Conservation (phyloP, 2,113 vertebrate species). For the Pituophis catenifer region DNA sequence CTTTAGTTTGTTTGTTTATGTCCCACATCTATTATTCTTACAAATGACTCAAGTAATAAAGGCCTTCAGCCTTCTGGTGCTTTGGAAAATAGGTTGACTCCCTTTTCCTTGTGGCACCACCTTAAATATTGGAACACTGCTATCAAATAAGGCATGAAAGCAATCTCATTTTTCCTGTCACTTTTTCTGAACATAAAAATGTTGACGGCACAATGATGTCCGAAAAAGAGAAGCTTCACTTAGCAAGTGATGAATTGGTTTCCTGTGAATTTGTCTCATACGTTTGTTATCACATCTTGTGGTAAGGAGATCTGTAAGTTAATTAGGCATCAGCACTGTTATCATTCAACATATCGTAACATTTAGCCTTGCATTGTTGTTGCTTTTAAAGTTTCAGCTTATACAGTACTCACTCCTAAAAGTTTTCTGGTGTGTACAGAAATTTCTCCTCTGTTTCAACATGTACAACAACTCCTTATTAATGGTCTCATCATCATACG, state of each 20-base stretch:
- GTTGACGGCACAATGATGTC: not conserved
- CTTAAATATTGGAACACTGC: too few relatives aligned
- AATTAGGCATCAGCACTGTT: not conserved
- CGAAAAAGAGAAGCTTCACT: not conserved
- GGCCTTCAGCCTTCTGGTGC: not conserved
- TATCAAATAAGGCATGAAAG: not conserved
- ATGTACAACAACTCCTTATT: not conserved
- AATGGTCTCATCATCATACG: not conserved
- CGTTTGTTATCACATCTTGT: not conserved
- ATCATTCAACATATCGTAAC: too few relatives aligned
- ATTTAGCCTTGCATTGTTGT: too few relatives aligned
- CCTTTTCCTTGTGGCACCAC: not conserved
- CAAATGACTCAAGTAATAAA: too few relatives aligned
- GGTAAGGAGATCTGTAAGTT: not conserved
- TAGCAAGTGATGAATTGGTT: not conserved
- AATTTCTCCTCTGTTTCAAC: not conserved
- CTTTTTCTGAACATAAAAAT: not conserved
- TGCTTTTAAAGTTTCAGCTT: not conserved
- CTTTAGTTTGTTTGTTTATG: too few relatives aligned
- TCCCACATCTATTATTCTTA: too few relatives aligned
- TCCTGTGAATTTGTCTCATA: not conserved
- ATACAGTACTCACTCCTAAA: not conserved
- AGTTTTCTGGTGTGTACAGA: not conserved
- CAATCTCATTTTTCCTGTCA: not conserved
- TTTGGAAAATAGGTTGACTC: not conserved